Conservation (phyloP, 1,140 invertebrate species). For the Zaprionus davidi region DNA sequence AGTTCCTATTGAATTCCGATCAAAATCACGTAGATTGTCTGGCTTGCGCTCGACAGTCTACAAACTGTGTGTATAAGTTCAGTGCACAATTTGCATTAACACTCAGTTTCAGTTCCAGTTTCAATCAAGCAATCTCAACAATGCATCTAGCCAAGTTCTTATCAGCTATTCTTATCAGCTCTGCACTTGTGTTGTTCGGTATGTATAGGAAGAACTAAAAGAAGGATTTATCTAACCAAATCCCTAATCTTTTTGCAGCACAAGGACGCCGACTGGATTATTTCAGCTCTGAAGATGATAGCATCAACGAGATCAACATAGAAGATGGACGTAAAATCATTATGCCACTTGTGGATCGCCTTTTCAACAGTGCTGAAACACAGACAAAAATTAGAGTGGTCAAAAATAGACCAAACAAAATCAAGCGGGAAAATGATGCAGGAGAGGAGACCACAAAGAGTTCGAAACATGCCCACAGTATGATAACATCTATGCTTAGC, state of each 20-base stretch:
- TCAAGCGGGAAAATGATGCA: conserved; percentile 10
- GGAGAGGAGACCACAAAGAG: conserved; percentile 50
- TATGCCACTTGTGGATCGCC: conserved; percentile 45
- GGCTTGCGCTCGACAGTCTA: background rate
- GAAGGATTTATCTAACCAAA: background rate
- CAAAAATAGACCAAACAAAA: conserved; percentile 19
- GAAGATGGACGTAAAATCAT: conserved; percentile 51
- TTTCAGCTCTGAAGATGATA: conserved; percentile 58
- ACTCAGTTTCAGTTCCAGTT: conserved; percentile 34
- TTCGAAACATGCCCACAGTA: conserved; percentile 68
- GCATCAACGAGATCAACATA: conserved; percentile 55
- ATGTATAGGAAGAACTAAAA: background rate
- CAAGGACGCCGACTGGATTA: conserved; percentile 28
- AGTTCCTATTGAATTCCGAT: conserved; percentile 62
- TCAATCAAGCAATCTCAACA: conserved; percentile 8
- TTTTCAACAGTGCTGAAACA: conserved; percentile 58
- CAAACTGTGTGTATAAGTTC: conserved; percentile 3
- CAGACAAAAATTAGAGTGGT: conserved; percentile 15
- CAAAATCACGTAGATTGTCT: conserved; percentile 61
- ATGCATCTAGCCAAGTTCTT: conserved; percentile 49
- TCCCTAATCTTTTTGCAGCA: conserved; percentile 16
- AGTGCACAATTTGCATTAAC: background rate
- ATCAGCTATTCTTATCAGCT: conserved; percentile 26
- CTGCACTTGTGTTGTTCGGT: conserved; percentile 27
- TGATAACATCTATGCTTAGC: conserved; percentile 68